These are phyloP conservation scores for Hypena proboscidalis DNA, from an alignment of 2,888 invertebrate genomes.

Conservation along the genomic window DNA sequence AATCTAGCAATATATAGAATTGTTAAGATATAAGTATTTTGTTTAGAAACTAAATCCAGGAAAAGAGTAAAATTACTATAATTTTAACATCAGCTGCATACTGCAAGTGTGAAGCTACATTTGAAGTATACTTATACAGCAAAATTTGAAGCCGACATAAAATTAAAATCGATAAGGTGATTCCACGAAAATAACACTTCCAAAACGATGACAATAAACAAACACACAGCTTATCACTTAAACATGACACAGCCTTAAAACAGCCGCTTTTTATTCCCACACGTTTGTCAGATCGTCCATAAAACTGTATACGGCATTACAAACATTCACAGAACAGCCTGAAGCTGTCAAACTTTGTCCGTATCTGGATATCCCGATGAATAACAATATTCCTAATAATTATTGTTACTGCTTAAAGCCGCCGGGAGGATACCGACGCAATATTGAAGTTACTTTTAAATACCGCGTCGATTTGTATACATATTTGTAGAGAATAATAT, in stretches of 20 bases:
- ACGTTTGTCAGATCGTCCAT: slow-evolving; percentile 35
- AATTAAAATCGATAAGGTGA: too few relatives aligned
- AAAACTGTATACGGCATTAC: slow-evolving; percentile 36
- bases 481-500: too few relatives aligned
- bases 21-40: too few relatives aligned
- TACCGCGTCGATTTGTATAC: too few relatives aligned
- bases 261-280: slow-evolving; percentile 20
- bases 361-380: slow-evolving; percentile 35
- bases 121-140: too few relatives aligned
- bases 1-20: too few relatives aligned
- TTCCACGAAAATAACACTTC: too few relatives aligned
- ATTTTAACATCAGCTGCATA: too few relatives aligned
- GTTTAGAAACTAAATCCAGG: too few relatives aligned
- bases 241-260: slow-evolving; percentile 8
- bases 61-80: too few relatives aligned
- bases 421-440: not conserved
- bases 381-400: slow-evolving; percentile 44
- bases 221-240: slow-evolving; percentile 2
- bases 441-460: slow-evolving; percentile 3
- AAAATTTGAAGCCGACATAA: too few relatives aligned
- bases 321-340: slow-evolving; percentile 29
- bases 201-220: not conserved
- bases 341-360: slow-evolving; percentile 40
- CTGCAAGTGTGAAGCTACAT: too few relatives aligned
- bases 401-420: slow-evolving; percentile 28